Conservation (phyloP, 1,140 invertebrate genomes). For the Helicorthomorpha holstii region DNA sequence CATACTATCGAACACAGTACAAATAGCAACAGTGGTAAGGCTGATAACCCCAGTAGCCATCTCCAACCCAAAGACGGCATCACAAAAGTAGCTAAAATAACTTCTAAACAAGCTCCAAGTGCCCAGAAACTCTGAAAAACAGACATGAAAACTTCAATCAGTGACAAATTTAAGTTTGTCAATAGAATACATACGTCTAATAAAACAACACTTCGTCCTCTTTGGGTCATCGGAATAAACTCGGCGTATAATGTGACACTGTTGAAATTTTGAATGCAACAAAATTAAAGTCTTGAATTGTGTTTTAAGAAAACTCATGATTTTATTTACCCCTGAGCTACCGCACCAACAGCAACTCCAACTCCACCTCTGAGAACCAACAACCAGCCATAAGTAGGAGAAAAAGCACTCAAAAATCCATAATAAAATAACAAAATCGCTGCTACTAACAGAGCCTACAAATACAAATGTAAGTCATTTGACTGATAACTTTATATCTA, state of each 20-base stretch:
- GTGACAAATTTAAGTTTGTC: neutral
- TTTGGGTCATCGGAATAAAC: constrained; percentile 79
- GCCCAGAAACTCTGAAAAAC: constrained; percentile 81
- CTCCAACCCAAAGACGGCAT: constrained; percentile 85
- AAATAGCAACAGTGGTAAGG: constrained; percentile 70
- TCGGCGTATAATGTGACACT: constrained; percentile 93
- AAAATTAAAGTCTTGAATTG: too few relatives aligned
- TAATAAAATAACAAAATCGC: constrained; percentile 78
- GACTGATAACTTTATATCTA: neutral
- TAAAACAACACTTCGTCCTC: constrained; percentile 84
- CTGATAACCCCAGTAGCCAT: constrained; percentile 73
- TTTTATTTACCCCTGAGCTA: constrained; percentile 80
- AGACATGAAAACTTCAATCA: constrained; percentile 16
- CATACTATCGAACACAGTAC: constrained; percentile 29
- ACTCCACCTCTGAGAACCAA: constrained; percentile 74
- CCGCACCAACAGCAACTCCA: constrained; percentile 90
- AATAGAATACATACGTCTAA: constrained; percentile 56
- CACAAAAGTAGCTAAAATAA: constrained; percentile 69
- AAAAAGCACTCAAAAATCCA: constrained; percentile 72
- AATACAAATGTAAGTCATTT: constrained; percentile 8
- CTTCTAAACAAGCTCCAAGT: constrained; percentile 79
- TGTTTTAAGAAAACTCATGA: too few relatives aligned
- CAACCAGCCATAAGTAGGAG: constrained; percentile 81
- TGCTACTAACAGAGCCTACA: constrained; percentile 64
- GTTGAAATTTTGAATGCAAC: constrained; percentile 18